A percentile compares a stretch with the other conserved stretches of the same genome.
phyloP scores from a whole-genome alignment of 2,888 invertebrate species.

The Scaptodrosophila latifasciaeformis region DNA sequence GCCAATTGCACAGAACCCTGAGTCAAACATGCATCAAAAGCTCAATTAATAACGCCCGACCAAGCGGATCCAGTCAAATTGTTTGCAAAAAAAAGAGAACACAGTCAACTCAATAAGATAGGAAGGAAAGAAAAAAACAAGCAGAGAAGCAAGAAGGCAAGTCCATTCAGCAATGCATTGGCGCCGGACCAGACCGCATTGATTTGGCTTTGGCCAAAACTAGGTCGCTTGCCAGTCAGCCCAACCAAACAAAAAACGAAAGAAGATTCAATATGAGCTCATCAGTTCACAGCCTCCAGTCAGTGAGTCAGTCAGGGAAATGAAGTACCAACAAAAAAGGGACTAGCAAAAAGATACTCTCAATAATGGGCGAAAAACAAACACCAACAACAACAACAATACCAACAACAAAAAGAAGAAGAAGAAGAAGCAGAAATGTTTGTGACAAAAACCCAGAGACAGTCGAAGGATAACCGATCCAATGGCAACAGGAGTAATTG shows the following conservation, averaged over 20 bases:
- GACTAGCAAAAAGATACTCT: no score
- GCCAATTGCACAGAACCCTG: neutral
- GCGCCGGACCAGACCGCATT: slow-evolving; percentile 67
- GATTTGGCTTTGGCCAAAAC: slow-evolving; percentile 66
- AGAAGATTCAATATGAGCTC: slow-evolving; percentile 67
- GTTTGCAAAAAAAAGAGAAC: slow-evolving; percentile 16
- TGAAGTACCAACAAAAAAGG: no score
- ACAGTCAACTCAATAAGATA: no score
- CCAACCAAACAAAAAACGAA: slow-evolving; percentile 10
- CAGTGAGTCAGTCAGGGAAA: no score
- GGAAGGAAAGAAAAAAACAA: neutral
- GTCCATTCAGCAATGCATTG: slow-evolving; percentile 49
- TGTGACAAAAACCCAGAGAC: no score
- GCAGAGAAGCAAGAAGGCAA: no score
- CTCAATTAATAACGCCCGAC: slow-evolving; percentile 58
- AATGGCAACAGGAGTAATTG: no score
- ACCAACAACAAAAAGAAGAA: no score
- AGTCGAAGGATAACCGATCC: no score
- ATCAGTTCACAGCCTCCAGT: slow-evolving; percentile 42
- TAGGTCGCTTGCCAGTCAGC: slow-evolving; percentile 58
- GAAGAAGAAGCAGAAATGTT: no score
- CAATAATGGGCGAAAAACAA: no score
- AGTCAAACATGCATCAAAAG: slow-evolving; percentile 45
- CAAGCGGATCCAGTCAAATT: slow-evolving; percentile 43
- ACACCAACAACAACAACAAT: no score